phyloP scores from a whole-genome alignment of 2,888 invertebrate species.

The Apamea epomidion region DNA sequence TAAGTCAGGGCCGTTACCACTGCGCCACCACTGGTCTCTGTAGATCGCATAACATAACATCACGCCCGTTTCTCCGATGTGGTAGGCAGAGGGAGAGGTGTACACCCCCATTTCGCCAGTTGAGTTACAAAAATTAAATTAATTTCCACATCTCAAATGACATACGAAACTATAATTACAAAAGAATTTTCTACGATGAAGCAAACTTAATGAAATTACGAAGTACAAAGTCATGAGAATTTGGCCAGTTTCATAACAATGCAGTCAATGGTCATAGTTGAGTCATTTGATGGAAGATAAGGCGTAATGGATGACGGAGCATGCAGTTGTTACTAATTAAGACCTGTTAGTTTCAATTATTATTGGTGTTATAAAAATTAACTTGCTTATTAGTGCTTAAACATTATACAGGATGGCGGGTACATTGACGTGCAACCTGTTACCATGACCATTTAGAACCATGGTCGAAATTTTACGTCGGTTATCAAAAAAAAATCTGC shows the following conservation, averaged over 20 bases:
- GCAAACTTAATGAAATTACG: neutral
- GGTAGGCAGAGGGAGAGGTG: neutral
- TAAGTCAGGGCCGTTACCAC: no score
- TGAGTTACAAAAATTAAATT: neutral
- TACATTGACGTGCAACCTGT: neutral
- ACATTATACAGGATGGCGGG: neutral
- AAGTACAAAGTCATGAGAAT: slow-evolving; percentile 31
- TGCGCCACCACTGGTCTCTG: neutral
- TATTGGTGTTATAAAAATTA: slow-evolving; percentile 25
- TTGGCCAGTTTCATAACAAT: slow-evolving; percentile 32
- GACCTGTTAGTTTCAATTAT: slow-evolving; percentile 17
- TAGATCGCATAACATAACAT: neutral
- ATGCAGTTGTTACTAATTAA: slow-evolving; percentile 36
- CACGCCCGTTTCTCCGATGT: neutral
- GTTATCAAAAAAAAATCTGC: no score
- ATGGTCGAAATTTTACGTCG: no score
- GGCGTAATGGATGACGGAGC: slow-evolving; percentile 18
- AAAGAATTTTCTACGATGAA: slow-evolving; percentile 2
- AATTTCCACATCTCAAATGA: neutral
- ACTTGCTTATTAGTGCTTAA: slow-evolving; percentile 35
- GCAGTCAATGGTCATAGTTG: slow-evolving; percentile 12
- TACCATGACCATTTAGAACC: no score
- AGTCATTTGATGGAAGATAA: slow-evolving; percentile 50
- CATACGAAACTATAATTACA: slow-evolving; percentile 4
- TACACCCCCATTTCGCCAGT: neutral